These are phyloP conservation scores for Danio aesculapii DNA, from an alignment of 2,797 vertebrate genomes.

Conservation along the genomic window DNA sequence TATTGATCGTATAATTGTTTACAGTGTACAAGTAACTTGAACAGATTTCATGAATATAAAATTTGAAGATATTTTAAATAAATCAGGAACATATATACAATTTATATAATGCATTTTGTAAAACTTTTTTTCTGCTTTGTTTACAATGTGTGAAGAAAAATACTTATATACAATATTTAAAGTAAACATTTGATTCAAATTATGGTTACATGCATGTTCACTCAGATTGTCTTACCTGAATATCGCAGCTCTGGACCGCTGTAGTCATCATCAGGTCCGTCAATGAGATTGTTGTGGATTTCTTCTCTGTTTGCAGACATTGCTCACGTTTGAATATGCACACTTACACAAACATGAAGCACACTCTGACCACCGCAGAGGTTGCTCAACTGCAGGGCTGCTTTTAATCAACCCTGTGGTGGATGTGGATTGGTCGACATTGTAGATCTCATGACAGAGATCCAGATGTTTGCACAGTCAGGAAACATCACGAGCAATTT, in stretches of 20 bases:
- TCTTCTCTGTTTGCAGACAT: conserved; percentile 23
- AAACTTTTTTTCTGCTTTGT: too few species aligned
- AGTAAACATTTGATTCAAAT: not conserved
- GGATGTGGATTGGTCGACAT: not conserved
- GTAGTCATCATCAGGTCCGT: not conserved
- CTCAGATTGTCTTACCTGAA: conserved; percentile 19
- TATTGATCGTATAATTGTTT: too few species aligned
- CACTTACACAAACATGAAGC: not conserved
- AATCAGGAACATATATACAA: too few species aligned
- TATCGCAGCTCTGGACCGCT: conserved; percentile 15
- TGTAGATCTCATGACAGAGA: not conserved
- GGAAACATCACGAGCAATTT: not conserved
- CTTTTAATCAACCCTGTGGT: not conserved
- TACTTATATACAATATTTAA: not conserved
- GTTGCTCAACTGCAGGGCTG: not conserved
- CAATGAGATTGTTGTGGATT: conserved; percentile 51
- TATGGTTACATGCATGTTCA: not conserved
- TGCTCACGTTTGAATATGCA: not conserved
- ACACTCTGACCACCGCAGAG: not conserved
- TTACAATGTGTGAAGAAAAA: too few species aligned
- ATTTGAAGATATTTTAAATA: too few species aligned
- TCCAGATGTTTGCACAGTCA: not conserved
- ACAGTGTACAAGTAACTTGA: too few species aligned
- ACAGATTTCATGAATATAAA: too few species aligned
- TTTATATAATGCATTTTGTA: too few species aligned